These are phyloP conservation scores for Drosophila falleni DNA, from an alignment of 2,888 invertebrate species.

Conservation along the genomic window DNA sequence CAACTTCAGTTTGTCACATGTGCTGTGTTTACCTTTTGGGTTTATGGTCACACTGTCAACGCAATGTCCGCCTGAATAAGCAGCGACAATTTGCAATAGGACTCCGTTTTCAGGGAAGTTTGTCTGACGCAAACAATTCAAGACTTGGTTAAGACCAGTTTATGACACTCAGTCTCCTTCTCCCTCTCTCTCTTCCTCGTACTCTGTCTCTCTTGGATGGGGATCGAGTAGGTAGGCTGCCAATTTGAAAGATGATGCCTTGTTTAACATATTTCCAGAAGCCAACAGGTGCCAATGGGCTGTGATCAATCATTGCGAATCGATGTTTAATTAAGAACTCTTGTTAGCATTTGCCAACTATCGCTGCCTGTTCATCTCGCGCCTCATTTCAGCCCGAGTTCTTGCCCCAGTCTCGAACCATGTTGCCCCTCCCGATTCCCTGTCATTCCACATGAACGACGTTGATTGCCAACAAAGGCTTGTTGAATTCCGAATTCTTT, in stretches of 20 bases:
- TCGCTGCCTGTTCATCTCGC: conserved; percentile 66
- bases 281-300: conserved; percentile 85
- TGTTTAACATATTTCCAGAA: conserved; percentile 85
- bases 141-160: conserved; percentile 66
- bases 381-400: conserved; percentile 40
- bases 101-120: conserved; percentile 62
- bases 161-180: conserved; percentile 56
- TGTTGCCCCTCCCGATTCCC: conserved; percentile 7
- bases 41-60: conserved; percentile 75
- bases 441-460: conserved; percentile 48
- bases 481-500: conserved; percentile 64
- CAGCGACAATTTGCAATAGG: conserved; percentile 73
- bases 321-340: conserved; percentile 86
- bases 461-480: conserved; percentile 75
- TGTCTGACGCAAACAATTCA: conserved; percentile 57
- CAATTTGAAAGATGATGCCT: conserved; percentile 74
- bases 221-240: conserved; percentile 46
- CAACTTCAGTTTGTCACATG: conserved; percentile 47
- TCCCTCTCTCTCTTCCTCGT: background rate
- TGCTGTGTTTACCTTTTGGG: conserved; percentile 49
- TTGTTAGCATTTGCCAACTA: conserved; percentile 83
- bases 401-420: conserved; percentile 8
- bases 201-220: background rate
- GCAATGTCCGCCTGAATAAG: conserved; percentile 63
- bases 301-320: conserved; percentile 85